These are phyloP conservation scores for Deladenus siricidicola DNA, from an alignment of 2,888 invertebrate species.

Conservation along the genomic window DNA sequence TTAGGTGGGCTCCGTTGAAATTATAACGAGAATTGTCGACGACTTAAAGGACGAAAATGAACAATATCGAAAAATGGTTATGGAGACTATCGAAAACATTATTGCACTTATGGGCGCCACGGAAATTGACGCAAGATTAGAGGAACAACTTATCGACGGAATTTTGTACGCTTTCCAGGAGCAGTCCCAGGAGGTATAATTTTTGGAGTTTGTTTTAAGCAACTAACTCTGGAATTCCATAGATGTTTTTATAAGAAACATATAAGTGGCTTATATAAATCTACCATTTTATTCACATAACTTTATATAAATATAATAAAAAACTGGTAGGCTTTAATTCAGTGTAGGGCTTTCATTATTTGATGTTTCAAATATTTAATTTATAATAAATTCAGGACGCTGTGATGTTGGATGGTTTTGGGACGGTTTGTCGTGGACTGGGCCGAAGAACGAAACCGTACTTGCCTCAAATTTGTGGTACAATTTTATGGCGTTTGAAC, in stretches of 20 bases:
- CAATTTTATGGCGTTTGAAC: conserved; percentile 96
- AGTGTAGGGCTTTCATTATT: background rate
- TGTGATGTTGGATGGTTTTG: conserved; percentile 98
- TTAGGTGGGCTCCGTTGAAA: conserved; percentile 86
- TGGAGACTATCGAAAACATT: conserved; percentile 85
- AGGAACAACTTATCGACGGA: conserved; percentile 97
- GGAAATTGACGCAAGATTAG: conserved; percentile 91
- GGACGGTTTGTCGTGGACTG: conserved; percentile 92
- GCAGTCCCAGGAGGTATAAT: conserved; percentile 94
- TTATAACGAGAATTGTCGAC: conserved; percentile 90
- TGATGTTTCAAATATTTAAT: background rate
- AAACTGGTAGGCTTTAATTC: too few relatives aligned
- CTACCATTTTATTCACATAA: background rate
- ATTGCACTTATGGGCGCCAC: conserved; percentile 68
- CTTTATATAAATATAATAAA: background rate
- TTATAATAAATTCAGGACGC: conserved; percentile 66
- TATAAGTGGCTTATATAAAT: background rate
- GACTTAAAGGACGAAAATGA: conserved; percentile 99
- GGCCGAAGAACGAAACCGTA: conserved; percentile 97
- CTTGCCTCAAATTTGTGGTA: conserved; percentile 98
- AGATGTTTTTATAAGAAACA: background rate
- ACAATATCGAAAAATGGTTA: conserved; percentile 99
- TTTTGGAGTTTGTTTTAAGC: background rate
- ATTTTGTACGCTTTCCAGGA: conserved; percentile 99
- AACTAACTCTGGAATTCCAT: background rate